Base-by-base conservation (phyloP, 2,888 invertebrate species). In the Cryptosula pallasiana region DNA sequence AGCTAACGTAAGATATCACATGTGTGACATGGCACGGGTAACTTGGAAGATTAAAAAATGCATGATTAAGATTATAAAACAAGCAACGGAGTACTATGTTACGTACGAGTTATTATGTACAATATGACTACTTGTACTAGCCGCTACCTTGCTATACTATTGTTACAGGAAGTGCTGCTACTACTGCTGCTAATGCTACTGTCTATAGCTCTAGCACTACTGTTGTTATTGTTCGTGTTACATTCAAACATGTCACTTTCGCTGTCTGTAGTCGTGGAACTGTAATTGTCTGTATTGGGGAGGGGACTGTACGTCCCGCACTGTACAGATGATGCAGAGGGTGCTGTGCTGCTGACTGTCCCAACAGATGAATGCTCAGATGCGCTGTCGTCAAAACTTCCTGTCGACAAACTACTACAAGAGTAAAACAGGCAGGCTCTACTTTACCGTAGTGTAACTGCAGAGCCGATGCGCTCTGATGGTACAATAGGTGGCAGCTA, bases 201-300 rank as follows among this genome's bases (percentile, higher is more conserved):
- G 3, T 9, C 27, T 9, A 9, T 63, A 9, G 29, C 32, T 29
- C 29, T 27, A n/a, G 5, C 32, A n/a, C 32, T 63, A 27, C 13
- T 34, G 27, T 63, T 63, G 32, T 63, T 63, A 32, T 32, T 63
- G 32, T 63, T 63, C 2, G 63, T 9, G 27, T 9, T 63, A 32
- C 32, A 63, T 16, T 63, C 63, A 34, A 63, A 63, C 63, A 63
- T 63, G 32, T 63, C 63, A 63, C 63, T 63, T n/a, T 63, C 63
- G 32, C 63, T 63, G 32, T 63, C 63, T 32, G 63, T 63, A n/a
- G 63, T 63, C 3, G 63, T 63, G 20, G 63, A 25, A 34, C 63
- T 63, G n/a, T 63, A 63, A 9, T 20, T 63, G 32, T 63, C 63
- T n/a, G 27, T 27, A 3, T 27, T 32, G 2, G 63, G 9, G 29